Conservation (phyloP, 2,113 vertebrate genomes). For the Pseudolaguvia tuberculata region DNA sequence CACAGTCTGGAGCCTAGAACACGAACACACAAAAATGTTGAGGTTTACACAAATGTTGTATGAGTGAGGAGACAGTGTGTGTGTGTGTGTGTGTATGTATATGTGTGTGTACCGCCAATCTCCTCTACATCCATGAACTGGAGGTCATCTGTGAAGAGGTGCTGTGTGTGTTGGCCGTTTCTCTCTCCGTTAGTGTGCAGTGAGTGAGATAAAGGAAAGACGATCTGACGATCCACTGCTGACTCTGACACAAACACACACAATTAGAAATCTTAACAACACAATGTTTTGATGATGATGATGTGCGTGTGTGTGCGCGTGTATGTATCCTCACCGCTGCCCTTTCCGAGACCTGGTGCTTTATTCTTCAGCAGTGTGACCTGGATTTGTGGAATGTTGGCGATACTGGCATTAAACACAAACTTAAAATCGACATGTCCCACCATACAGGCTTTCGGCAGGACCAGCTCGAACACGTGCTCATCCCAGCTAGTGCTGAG, state of each 20-base stretch:
- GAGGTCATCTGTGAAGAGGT: constrained; percentile 88
- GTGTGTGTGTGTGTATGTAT: not conserved
- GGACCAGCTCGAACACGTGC: constrained; percentile 94
- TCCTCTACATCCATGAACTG: constrained; percentile 98
- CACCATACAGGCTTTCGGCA: constrained; percentile 98
- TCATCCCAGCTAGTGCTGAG: constrained; percentile 96
- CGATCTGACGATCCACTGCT: constrained; percentile 92
- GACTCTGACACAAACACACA: constrained; percentile 72
- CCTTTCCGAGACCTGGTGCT: constrained; percentile 92
- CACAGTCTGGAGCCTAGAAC: constrained; percentile 83
- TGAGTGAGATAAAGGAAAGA: constrained; percentile 86
- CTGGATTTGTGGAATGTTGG: constrained; percentile 98
- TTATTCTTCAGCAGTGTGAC: constrained; percentile 97
- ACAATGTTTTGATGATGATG: not conserved
- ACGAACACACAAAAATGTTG: not conserved
- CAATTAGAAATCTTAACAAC: not conserved
- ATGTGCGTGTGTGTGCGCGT: no score
- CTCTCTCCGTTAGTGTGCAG: constrained; percentile 86
- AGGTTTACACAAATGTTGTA: no score
- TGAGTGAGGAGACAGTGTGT: not conserved
- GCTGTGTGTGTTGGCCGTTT: constrained; percentile 81
- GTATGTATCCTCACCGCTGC: constrained; percentile 80
- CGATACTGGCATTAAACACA: constrained; percentile 92
- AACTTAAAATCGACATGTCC: constrained; percentile 99
- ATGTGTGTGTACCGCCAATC: constrained; percentile 46